These are phyloP conservation scores for Diacarnus erythraeanus DNA, from an alignment of 37 sponge, comb jelly and placozoan genomes.

Conservation along the genomic window DNA sequence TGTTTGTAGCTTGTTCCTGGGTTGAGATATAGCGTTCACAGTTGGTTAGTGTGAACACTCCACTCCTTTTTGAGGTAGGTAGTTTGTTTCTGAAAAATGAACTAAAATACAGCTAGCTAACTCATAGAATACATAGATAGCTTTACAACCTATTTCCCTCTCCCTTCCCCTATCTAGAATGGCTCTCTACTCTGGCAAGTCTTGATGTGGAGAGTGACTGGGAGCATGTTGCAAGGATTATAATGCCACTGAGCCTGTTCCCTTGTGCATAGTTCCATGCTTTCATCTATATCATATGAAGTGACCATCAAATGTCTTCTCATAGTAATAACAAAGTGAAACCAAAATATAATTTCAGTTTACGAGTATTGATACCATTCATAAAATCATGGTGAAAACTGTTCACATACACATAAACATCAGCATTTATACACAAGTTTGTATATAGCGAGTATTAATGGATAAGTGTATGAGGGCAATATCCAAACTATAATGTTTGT, in stretches of 20 bases:
- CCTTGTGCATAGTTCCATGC: constrained; percentile 9
- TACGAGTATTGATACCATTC: too few species aligned
- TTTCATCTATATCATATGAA: not conserved
- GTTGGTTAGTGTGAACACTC: not conserved
- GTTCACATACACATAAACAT: too few species aligned
- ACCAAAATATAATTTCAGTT: too few species aligned
- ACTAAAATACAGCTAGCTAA: not conserved
- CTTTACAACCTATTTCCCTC: not conserved
- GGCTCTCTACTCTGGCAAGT: constrained; percentile 1
- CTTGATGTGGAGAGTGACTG: not conserved
- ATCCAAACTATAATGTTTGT: too few species aligned
- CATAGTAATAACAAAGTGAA: not conserved
- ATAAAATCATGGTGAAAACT: too few species aligned
- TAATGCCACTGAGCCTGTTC: constrained; percentile 11
- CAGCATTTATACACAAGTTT: too few species aligned
- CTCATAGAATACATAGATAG: not conserved
- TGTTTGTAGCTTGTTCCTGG: constrained; percentile 5
- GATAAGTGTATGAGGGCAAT: too few species aligned
- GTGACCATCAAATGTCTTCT: constrained; percentile 1
- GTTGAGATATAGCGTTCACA: not conserved
- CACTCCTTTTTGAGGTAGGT: constrained; percentile 1
- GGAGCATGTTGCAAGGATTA: not conserved
- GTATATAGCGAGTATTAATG: too few species aligned
- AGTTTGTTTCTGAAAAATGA: not conserved
- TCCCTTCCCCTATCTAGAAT: constrained; percentile 1